Percentiles rank a stretch among this genome's conserved stretches.
These are phyloP conservation scores for Syngnathus floridae DNA, from an alignment of 2,113 vertebrate genomes.

Conservation along the genomic window DNA sequence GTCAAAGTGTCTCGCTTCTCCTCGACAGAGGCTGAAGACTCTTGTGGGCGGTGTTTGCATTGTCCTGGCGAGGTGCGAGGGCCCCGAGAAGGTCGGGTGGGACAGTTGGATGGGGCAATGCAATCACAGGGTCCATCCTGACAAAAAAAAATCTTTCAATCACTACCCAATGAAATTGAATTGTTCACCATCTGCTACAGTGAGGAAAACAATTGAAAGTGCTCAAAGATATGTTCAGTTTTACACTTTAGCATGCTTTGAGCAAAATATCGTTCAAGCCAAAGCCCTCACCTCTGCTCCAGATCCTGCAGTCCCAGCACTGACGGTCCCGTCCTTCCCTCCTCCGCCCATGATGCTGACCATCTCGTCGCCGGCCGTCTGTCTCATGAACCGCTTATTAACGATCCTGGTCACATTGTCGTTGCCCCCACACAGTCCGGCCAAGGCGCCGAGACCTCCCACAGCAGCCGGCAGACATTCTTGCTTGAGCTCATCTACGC, in stretches of 20 bases:
- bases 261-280: not conserved
- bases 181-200: not conserved
- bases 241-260: no score
- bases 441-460: constrained; percentile 44
- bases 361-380: constrained; percentile 76
- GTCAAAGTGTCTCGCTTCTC: constrained; percentile 70
- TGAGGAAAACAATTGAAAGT: no score
- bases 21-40: constrained; percentile 58
- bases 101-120: constrained; percentile 80
- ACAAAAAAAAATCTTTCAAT: constrained; percentile 1
- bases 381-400: constrained; percentile 85
- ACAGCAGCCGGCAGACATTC: constrained; percentile 53
- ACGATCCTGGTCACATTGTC: constrained; percentile 80
- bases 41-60: constrained; percentile 82
- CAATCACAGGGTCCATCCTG: constrained; percentile 93
- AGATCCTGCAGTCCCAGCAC: constrained; percentile 62
- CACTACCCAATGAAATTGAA: not conserved
- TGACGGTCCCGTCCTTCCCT: constrained; percentile 56
- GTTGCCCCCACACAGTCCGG: constrained; percentile 36
- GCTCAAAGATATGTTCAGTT: no score
- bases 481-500: constrained; percentile 74
- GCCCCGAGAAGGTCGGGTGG: constrained; percentile 77
- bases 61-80: constrained; percentile 79
- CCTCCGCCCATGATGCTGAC: constrained; percentile 54
- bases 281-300: constrained; percentile 38